A percentile compares a stretch with the other conserved stretches of the same genome.
phyloP scores from a whole-genome alignment of 2,888 invertebrate genomes.

The Dryocosmus kuriphilus region DNA sequence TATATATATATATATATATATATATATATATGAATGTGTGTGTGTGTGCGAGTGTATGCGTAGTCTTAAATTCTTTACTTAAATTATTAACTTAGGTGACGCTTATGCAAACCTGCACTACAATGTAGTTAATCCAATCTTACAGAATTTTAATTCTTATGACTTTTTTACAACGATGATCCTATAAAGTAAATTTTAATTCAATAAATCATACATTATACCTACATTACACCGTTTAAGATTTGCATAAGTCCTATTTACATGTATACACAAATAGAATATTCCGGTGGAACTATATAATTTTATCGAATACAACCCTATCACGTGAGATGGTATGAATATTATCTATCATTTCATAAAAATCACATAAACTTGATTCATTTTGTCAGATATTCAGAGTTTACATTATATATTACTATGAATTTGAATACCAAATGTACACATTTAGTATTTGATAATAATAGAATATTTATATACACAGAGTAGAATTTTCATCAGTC shows the following conservation, averaged over 20 bases:
- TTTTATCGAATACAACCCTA: neutral
- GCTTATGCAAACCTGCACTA: conserved; percentile 52
- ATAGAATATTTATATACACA: conserved; percentile 11
- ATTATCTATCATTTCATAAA: conserved; percentile 53
- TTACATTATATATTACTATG: conserved; percentile 57
- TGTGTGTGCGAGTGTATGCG: no score
- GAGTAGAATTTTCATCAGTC: neutral
- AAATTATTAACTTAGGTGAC: conserved; percentile 48
- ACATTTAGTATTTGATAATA: conserved; percentile 28
- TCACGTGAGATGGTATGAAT: conserved; percentile 3
- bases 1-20: conserved; percentile 5
- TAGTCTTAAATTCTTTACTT: conserved; percentile 52
- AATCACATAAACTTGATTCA: conserved; percentile 50
- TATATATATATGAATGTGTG: conserved; percentile 30
- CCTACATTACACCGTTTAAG: conserved; percentile 30
- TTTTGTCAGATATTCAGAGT: conserved; percentile 43
- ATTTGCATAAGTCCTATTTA: conserved; percentile 66
- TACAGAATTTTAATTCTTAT: neutral
- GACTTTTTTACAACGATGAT: conserved; percentile 27
- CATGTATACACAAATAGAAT: conserved; percentile 70
- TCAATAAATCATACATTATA: conserved; percentile 16
- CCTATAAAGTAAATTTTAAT: conserved; percentile 10
- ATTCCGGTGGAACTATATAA: conserved; percentile 53
- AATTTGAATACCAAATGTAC: conserved; percentile 47
- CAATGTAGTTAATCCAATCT: neutral